These are phyloP conservation scores for Melieria omissa DNA, from an alignment of 2,888 invertebrate species.

Conservation along the genomic window DNA sequence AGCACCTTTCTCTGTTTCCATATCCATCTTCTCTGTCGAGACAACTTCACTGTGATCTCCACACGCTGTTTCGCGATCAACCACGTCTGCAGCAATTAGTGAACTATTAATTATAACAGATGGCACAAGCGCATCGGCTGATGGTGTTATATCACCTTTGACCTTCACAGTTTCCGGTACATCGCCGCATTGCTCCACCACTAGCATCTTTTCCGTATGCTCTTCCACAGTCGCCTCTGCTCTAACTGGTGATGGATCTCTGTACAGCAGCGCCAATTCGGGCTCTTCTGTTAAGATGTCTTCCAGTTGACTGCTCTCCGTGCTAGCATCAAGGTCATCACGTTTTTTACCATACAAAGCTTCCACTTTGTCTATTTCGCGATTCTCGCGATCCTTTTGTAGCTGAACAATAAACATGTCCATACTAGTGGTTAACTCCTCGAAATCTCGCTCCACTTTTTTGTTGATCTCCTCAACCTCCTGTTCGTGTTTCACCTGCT, in stretches of 20 bases:
- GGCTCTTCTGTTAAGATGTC: neutral
- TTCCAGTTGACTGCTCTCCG: slow-evolving; percentile 20
- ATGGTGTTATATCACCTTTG: slow-evolving; percentile 2
- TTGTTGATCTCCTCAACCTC: slow-evolving; percentile 48
- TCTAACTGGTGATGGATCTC: neutral
- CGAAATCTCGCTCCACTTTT: slow-evolving; percentile 49
- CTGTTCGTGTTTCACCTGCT: slow-evolving; percentile 45
- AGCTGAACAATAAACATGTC: slow-evolving; percentile 49
- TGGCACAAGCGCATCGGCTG: neutral
- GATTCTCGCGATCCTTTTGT: slow-evolving; percentile 31
- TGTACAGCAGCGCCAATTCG: neutral
- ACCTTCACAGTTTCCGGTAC: neutral
- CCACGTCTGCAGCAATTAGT: neutral
- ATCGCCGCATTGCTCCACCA: neutral
- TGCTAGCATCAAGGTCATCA: slow-evolving; percentile 12
- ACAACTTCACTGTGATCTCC: slow-evolving; percentile 3
- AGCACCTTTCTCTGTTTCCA: neutral
- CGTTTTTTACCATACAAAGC: neutral
- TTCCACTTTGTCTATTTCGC: slow-evolving; percentile 1
- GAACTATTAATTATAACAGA: too few relatives aligned
- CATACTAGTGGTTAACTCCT: slow-evolving; percentile 48
- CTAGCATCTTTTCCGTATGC: neutral
- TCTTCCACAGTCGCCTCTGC: neutral
- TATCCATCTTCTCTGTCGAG: neutral
- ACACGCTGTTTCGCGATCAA: neutral